These are phyloP conservation scores for Pissodes strobi DNA, from an alignment of 1,140 invertebrate species.

Conservation along the genomic window DNA sequence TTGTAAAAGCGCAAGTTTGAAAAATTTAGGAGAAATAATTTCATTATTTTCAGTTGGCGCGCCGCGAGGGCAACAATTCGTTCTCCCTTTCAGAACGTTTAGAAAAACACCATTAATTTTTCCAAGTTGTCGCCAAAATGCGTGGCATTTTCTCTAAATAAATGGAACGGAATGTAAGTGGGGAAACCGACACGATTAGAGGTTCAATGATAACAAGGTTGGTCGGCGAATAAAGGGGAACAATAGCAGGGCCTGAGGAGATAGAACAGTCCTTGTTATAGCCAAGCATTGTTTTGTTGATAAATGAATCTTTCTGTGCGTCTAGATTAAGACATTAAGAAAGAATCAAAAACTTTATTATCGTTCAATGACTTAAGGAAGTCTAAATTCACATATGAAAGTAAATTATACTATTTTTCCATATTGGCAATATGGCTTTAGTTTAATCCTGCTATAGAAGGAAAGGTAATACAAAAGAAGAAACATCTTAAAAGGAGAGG, in stretches of 20 bases:
- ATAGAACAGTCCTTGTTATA: constrained; percentile 30
- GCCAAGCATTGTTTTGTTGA: constrained; percentile 31
- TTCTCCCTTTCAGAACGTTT: constrained; percentile 11
- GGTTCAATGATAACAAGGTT: constrained; percentile 30
- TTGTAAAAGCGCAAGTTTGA: too few species aligned
- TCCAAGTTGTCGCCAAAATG: constrained; percentile 28
- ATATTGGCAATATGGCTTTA: too few species aligned
- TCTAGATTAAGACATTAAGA: constrained; percentile 20
- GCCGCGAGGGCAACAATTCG: constrained; percentile 4
- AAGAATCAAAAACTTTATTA: constrained; percentile 23
- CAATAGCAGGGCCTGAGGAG: constrained; percentile 18
- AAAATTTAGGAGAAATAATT: constrained; percentile 4
- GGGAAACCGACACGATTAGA: constrained; percentile 30
- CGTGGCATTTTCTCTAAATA: constrained; percentile 27
- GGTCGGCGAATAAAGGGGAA: constrained; percentile 26
- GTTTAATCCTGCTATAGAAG: too few species aligned
- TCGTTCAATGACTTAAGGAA: neutral
- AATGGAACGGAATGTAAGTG: constrained; percentile 32
- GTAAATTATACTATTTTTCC: too few species aligned
- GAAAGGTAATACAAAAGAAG: too few species aligned
- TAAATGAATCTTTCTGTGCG: constrained; percentile 25
- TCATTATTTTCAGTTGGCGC: neutral
- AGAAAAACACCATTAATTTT: constrained; percentile 33
- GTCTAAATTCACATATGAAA: neutral
- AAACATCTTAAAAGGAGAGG: too few species aligned